A percentile compares a stretch with the other conserved stretches of the same genome.
These are phyloP conservation scores for Pollachius pollachius DNA, from an alignment of 2,113 vertebrate genomes.

Conservation along the genomic window DNA sequence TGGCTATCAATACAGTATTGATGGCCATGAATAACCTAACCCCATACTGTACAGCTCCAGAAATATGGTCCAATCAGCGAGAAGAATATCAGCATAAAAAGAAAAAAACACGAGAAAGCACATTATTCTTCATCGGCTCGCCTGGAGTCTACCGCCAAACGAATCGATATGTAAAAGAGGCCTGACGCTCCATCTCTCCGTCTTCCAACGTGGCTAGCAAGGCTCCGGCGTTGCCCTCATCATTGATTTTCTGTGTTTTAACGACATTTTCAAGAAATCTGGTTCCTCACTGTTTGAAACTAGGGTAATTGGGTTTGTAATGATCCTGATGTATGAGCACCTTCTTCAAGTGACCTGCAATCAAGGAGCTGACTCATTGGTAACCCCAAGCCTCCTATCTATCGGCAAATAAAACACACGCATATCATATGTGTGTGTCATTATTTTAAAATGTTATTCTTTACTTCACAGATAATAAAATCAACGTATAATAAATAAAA, in stretches of 20 bases:
- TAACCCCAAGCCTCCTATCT: too few species aligned
- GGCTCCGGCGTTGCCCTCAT: neutral
- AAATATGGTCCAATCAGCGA: neutral
- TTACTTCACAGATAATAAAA: too few species aligned
- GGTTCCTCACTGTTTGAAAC: constrained; percentile 7
- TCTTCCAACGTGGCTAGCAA: neutral
- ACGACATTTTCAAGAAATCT: neutral
- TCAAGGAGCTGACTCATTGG: neutral
- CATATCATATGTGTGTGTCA: too few species aligned
- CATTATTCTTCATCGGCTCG: neutral
- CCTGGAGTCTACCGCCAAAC: neutral
- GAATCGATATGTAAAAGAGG: constrained; percentile 13
- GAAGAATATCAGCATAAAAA: constrained; percentile 11
- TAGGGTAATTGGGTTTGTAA: constrained; percentile 1
- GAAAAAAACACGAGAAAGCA: constrained; percentile 1
- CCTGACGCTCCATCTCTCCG: neutral
- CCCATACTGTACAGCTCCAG: constrained; percentile 36
- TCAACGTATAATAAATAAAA: too few species aligned
- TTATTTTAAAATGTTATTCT: too few species aligned
- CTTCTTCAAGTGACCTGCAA: neutral
- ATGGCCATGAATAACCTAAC: constrained; percentile 63
- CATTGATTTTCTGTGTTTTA: neutral
- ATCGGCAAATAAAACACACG: too few species aligned
- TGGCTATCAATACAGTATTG: too few species aligned
- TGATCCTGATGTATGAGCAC: neutral